Evolutionary conservation across 2,797 vertebrate species (phyloP).

Genomic region (Adrianichthys oophorus): DNA sequence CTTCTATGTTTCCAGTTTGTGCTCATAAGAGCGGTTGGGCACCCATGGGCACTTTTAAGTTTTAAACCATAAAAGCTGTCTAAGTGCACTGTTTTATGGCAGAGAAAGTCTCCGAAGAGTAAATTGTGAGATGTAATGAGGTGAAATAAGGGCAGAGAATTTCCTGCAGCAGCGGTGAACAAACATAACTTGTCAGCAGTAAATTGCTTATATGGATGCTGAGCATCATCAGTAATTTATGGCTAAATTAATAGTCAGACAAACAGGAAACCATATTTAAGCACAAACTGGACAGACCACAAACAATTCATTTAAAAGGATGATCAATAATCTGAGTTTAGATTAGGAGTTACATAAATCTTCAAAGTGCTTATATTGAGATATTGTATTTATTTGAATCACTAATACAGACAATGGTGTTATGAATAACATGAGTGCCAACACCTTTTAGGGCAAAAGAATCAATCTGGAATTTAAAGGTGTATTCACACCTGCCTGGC

Average conservation of each 20-base stretch:
- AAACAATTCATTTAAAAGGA: not conserved
- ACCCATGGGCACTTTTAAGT: slow-evolving; percentile 34
- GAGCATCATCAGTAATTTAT: slow-evolving; percentile 35
- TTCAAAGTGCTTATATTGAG: too few species aligned
- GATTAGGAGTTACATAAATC: too few species aligned
- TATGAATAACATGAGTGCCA: too few species aligned
- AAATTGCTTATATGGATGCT: slow-evolving; percentile 20
- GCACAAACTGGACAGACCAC: slow-evolving; percentile 2
- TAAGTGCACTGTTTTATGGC: slow-evolving; percentile 59
- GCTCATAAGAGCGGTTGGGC: not conserved
- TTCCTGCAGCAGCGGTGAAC: slow-evolving; percentile 41
- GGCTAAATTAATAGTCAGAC: slow-evolving; percentile 35
- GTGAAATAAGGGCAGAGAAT: slow-evolving; percentile 49
- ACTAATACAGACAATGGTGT: too few species aligned
- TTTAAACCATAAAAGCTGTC: slow-evolving; percentile 62
- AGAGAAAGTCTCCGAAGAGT: slow-evolving; percentile 26
- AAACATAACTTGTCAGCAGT: slow-evolving; percentile 34
- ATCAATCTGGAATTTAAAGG: too few species aligned
- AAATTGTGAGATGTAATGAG: slow-evolving; percentile 47
- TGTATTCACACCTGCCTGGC: too few species aligned
- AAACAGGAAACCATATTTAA: slow-evolving; percentile 19
- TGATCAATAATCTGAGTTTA: not conserved
- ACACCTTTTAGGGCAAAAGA: too few species aligned
- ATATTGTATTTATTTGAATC: too few species aligned
- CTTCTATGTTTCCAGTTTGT: slow-evolving; percentile 2